Base-by-base conservation (phyloP, 2,888 invertebrate species). In the Diaprepes abbreviatus region DNA sequence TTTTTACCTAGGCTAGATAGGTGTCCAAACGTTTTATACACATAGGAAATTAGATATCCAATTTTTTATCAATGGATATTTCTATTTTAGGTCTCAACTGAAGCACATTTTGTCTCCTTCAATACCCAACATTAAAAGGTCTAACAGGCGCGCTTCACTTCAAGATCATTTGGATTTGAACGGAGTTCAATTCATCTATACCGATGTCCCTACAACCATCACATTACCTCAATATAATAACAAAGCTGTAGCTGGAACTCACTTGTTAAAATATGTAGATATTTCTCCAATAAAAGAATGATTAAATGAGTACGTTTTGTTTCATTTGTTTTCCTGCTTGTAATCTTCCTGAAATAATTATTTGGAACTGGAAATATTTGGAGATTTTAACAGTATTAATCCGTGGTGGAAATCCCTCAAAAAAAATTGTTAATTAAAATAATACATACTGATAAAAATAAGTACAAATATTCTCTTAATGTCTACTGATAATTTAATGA, bases 241-340 rank as follows among this genome's bases (percentile, higher is more conserved):
- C 35, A 55, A 31, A n/a, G 36, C 36, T 6, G 12, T 55, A 3
- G 38, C 38, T 10, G 55, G 55, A 17, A 36, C 19, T 21, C 38
- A 55, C 17, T 6, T 55, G 7, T 24, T 55, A 4, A 36, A 36
- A 17, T 55, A 55, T 12, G 36, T 55, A 10, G 36, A 55, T 19
- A 35, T 55, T 14, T 55, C 38, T 3, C 21, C 40, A 9, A 14
- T 40, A 17, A 40, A 10, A 9, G 40, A 38, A 17, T 40, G 17
- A 40, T 14, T 5, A 40, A 17, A 4, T 40, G 4, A 38, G 12
- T 35, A 38, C 6, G 14, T 14, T 12, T 14, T 38, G 14, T 38
- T 14, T 38, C 14, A 38, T 14, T 24, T 24, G 5, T 24, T 24
- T 24, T 24, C 5, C 24, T 5, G 24, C 5, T 24, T 24, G 24